A percentile compares a stretch with the other conserved stretches of the same genome.
phyloP scores from a whole-genome alignment of 2,113 vertebrate genomes.

The Pampusana beccarii region DNA sequence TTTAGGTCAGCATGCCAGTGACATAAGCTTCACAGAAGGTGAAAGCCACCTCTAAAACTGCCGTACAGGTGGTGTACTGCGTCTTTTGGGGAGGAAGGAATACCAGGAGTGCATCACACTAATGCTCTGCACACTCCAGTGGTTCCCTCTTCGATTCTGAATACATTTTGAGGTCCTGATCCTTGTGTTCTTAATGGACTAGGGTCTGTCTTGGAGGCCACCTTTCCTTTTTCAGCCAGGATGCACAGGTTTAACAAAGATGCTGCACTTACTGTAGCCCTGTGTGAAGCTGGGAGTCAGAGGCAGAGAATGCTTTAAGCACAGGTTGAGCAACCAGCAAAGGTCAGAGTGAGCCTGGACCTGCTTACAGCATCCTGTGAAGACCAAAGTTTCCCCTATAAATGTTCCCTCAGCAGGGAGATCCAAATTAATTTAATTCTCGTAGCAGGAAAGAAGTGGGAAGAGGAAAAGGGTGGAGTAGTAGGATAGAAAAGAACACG shows the following conservation, averaged over 20 bases:
- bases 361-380: background rate
- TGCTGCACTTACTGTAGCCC: background rate
- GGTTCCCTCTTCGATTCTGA: background rate
- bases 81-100: background rate
- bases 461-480: background rate
- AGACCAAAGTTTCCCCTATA: background rate
- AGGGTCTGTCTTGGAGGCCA: background rate
- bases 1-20: slow-evolving; percentile 31
- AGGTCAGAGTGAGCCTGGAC: background rate
- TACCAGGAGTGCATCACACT: background rate
- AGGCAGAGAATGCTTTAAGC: background rate
- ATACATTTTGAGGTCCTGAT: background rate
- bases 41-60: background rate
- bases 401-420: background rate
- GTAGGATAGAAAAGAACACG: background rate
- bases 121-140: background rate
- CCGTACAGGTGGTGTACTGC: background rate
- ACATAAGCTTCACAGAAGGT: background rate
- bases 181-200: background rate
- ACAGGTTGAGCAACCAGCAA: background rate
- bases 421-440: background rate
- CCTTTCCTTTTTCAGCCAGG: background rate
- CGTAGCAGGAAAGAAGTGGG: background rate
- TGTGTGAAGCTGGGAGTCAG: background rate
- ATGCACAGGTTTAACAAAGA: background rate